These are phyloP conservation scores for Sinelater perroti DNA, from an alignment of 2,888 invertebrate genomes.

Conservation along the genomic window DNA sequence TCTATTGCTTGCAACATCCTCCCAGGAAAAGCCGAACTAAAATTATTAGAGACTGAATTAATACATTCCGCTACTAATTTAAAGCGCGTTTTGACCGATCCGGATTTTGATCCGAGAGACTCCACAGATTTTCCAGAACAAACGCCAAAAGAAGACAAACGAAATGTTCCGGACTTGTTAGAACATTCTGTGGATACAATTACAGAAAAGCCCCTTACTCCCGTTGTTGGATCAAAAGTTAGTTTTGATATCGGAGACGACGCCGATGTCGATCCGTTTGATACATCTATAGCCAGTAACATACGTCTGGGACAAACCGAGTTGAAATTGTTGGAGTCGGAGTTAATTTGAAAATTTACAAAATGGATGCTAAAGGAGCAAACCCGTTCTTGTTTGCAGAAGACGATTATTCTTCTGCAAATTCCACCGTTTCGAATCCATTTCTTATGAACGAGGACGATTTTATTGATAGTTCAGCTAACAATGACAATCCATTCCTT, in stretches of 20 bases:
- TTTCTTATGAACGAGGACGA: constrained; percentile 69
- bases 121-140: constrained; percentile 34
- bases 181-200: constrained; percentile 51
- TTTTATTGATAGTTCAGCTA: constrained; percentile 49
- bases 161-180: constrained; percentile 47
- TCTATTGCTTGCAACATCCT: constrained; percentile 76
- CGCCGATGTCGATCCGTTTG: constrained; percentile 78
- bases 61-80: constrained; percentile 51
- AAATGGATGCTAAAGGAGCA: constrained; percentile 63
- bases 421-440: constrained; percentile 70
- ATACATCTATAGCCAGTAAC: constrained; percentile 80
- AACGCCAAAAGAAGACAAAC: constrained; percentile 24
- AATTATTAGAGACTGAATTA: constrained; percentile 67
- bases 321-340: constrained; percentile 79
- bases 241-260: constrained; percentile 64
- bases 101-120: constrained; percentile 67
- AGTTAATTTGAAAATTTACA: constrained; percentile 64
- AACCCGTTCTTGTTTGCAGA: constrained; percentile 84
- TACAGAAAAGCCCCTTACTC: constrained; percentile 58
- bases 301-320: constrained; percentile 81
- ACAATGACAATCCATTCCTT: constrained; percentile 76
- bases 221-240: constrained; percentile 50
- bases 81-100: constrained; percentile 47
- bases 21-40: constrained; percentile 68
- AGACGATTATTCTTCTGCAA: constrained; percentile 68